Conservation (phyloP, 2,888 invertebrate genomes). For the Drosophila nr. perissopoda region DNA sequence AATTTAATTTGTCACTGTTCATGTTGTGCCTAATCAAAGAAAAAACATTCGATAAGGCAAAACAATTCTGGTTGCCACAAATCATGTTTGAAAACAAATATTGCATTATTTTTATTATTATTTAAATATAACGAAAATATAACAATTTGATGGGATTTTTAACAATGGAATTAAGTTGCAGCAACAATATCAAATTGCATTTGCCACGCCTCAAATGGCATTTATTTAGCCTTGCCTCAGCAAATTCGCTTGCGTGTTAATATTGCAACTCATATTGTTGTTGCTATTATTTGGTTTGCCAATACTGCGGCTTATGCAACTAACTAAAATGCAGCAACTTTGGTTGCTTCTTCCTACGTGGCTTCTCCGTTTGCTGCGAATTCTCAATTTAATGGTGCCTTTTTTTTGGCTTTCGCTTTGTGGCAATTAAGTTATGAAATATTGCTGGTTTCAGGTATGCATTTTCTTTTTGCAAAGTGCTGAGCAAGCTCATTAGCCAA, state of each 20-base stretch:
- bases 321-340: conserved; percentile 12
- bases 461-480: conserved; percentile 50
- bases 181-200: conserved; percentile 22
- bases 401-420: conserved; percentile 37
- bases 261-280: conserved; percentile 16
- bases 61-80: not conserved
- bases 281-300: conserved; percentile 18
- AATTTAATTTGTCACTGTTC: not conserved
- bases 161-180: conserved; percentile 28
- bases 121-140: not conserved
- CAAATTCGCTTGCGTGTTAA: conserved; percentile 49
- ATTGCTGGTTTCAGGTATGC: not conserved
- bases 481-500: conserved; percentile 69
- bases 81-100: not conserved
- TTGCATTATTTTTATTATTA: not conserved
- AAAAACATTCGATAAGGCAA: not conserved
- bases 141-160: not conserved
- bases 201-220: not conserved
- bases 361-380: conserved; percentile 28
- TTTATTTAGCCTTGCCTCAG: conserved; percentile 15
- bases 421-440: conserved; percentile 74
- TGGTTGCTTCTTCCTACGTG: conserved; percentile 45
- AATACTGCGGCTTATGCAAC: conserved; percentile 64
- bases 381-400: conserved; percentile 25
- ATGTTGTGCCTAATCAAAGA: not conserved